These are phyloP conservation scores for Carlito syrichta DNA, from an alignment of 2,113 vertebrate species.

Conservation along the genomic window DNA sequence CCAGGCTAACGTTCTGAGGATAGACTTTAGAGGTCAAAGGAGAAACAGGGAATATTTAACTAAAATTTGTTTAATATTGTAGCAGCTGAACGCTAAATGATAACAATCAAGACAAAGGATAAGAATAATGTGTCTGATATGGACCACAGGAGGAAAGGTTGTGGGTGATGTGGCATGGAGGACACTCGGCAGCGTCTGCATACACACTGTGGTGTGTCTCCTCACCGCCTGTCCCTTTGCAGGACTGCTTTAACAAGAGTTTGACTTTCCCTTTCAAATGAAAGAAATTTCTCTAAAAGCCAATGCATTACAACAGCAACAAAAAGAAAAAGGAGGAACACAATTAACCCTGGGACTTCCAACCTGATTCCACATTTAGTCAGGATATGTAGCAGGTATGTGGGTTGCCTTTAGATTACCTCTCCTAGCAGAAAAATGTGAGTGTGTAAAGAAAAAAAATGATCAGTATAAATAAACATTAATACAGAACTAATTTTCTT, in stretches of 20 bases:
- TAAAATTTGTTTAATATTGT: not conserved
- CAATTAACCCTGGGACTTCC: not conserved
- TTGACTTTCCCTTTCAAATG: not conserved
- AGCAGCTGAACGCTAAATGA: not conserved
- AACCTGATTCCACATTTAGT: not conserved
- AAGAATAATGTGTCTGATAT: not conserved
- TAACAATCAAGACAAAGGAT: not conserved
- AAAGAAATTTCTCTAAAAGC: constrained; percentile 35
- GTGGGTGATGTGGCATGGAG: no score
- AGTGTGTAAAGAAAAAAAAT: constrained; percentile 61
- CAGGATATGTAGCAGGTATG: not conserved
- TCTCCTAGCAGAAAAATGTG: constrained; percentile 57
- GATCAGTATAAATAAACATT: constrained; percentile 92
- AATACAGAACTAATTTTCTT: constrained; percentile 95
- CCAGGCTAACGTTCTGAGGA: not conserved
- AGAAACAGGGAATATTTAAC: not conserved
- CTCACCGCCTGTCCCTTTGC: not conserved
- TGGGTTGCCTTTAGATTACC: not conserved
- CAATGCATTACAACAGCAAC: not conserved
- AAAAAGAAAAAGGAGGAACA: not conserved
- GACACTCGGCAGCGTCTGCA: not conserved
- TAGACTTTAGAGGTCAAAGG: not conserved
- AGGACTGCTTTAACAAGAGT: not conserved
- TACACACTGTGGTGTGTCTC: rapidly evolving
- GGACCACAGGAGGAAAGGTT: not conserved